These are phyloP conservation scores for Epinephelus fuscoguttatus DNA, from an alignment of 2,113 vertebrate genomes.

Conservation along the genomic window DNA sequence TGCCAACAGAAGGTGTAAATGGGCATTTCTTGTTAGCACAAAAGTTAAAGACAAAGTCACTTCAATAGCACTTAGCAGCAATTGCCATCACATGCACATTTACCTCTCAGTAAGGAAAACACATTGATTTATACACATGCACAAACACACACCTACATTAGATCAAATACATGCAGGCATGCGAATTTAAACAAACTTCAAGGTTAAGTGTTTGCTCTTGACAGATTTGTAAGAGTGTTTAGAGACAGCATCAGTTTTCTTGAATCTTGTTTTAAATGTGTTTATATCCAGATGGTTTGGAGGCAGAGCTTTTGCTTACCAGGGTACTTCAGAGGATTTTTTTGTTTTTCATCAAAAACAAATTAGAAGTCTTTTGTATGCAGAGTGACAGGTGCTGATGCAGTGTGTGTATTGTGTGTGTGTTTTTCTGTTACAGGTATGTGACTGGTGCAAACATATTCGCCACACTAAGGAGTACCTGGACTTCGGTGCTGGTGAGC, in stretches of 20 bases:
- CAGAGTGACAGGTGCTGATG: conserved; percentile 49
- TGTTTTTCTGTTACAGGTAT: conserved; percentile 90
- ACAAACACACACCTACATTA: conserved; percentile 1
- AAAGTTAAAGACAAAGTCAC: conserved; percentile 44
- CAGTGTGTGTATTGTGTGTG: conserved; percentile 59
- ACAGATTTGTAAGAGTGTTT: conserved; percentile 25
- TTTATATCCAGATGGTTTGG: conserved; percentile 55
- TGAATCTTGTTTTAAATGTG: conserved; percentile 32
- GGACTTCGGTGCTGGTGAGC: conserved; percentile 98
- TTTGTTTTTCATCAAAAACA: conserved; percentile 49
- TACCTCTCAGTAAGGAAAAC: conserved; percentile 23
- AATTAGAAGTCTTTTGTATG: conserved; percentile 45
- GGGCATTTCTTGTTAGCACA: conserved; percentile 51
- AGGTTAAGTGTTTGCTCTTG: conserved; percentile 19
- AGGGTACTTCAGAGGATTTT: conserved; percentile 44
- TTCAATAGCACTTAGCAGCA: conserved; percentile 47
- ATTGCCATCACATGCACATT: conserved; percentile 33
- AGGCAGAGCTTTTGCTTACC: conserved; percentile 34
- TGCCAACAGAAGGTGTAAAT: conserved; percentile 63
- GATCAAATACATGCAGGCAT: background rate
- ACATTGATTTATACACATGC: conserved; percentile 2
- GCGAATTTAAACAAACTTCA: conserved; percentile 13
- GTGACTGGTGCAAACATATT: conserved; percentile 99
- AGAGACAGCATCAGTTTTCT: conserved; percentile 7
- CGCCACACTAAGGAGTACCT: conserved; percentile 99